Evolutionary conservation across 2,888 invertebrate genomes (phyloP).

Genomic region (Platypus cylindrus): DNA sequence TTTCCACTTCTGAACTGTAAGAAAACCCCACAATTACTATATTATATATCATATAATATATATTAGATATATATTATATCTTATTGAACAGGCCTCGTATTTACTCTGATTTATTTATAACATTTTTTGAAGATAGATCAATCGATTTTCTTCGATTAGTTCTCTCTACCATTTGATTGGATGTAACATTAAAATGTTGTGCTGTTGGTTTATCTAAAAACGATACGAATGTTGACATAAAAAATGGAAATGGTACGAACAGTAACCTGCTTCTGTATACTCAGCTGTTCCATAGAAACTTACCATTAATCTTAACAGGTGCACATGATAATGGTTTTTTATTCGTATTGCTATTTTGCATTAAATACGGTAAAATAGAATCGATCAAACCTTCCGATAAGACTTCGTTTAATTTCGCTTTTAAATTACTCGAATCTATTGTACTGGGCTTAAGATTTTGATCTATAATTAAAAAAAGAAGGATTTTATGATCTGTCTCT

Average conservation of each 20-base stretch:
- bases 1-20: conserved; percentile 62
- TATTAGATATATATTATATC: too few relatives aligned
- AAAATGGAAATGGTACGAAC: too few relatives aligned
- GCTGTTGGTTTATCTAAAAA: conserved; percentile 5
- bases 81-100: too few relatives aligned
- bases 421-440: conserved; percentile 21
- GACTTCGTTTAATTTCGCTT: conserved; percentile 39
- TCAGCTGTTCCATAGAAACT: not conserved
- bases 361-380: conserved; percentile 66
- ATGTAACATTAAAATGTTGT: conserved; percentile 1
- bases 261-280: not conserved
- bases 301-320: conserved; percentile 18
- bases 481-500: too few relatives aligned
- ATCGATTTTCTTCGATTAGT: conserved; percentile 17
- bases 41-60: too few relatives aligned
- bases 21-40: too few relatives aligned
- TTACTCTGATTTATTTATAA: conserved; percentile 38
- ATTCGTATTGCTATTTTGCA: conserved; percentile 27
- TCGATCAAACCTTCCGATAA: conserved; percentile 73
- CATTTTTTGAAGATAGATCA: conserved; percentile 30
- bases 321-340: conserved; percentile 27
- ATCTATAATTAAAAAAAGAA: too few relatives aligned
- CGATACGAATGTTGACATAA: too few relatives aligned
- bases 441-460: conserved; percentile 10
- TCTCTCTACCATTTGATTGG: conserved; percentile 15